These are phyloP conservation scores for Sardina pilchardus DNA, from an alignment of 2,113 vertebrate species.

Conservation along the genomic window DNA sequence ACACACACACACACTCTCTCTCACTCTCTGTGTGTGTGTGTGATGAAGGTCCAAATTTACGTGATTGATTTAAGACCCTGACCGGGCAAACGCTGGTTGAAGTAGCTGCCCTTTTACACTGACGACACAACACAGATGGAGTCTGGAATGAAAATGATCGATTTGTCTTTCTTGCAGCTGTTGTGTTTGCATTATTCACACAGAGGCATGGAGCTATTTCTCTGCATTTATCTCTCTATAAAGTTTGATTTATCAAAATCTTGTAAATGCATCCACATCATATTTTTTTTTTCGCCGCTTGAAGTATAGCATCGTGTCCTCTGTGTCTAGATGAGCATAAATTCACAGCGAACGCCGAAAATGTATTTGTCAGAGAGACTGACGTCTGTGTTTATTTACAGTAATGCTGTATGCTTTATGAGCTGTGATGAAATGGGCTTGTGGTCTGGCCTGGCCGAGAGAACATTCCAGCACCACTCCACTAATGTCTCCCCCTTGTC, in stretches of 20 bases:
- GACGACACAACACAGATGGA: background rate
- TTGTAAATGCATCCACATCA: background rate
- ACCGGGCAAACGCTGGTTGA: constrained; percentile 45
- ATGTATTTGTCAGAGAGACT: constrained; percentile 44
- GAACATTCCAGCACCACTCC: constrained; percentile 69
- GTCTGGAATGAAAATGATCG: background rate
- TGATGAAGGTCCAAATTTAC: constrained; percentile 72
- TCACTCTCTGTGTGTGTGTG: constrained; percentile 17
- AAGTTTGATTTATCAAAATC: background rate
- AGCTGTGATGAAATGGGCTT: constrained; percentile 69
- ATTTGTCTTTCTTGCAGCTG: background rate
- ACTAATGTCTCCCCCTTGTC: constrained; percentile 67
- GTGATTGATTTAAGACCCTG: constrained; percentile 73
- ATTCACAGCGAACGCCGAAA: constrained; percentile 52
- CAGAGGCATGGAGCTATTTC: background rate
- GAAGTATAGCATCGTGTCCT: background rate
- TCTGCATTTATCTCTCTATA: background rate
- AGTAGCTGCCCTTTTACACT: background rate
- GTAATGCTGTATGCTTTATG: constrained; percentile 62
- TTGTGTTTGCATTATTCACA: background rate
- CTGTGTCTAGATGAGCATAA: constrained; percentile 62
- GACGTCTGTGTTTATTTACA: constrained; percentile 45
- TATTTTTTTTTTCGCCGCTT: background rate
- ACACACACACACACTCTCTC: background rate
- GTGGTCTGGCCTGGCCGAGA: constrained; percentile 51